Evolutionary conservation across 2,888 invertebrate species (phyloP), one percentile per base, ranked within the genome.

Genomic region (Phaonia tiefii): DNA sequence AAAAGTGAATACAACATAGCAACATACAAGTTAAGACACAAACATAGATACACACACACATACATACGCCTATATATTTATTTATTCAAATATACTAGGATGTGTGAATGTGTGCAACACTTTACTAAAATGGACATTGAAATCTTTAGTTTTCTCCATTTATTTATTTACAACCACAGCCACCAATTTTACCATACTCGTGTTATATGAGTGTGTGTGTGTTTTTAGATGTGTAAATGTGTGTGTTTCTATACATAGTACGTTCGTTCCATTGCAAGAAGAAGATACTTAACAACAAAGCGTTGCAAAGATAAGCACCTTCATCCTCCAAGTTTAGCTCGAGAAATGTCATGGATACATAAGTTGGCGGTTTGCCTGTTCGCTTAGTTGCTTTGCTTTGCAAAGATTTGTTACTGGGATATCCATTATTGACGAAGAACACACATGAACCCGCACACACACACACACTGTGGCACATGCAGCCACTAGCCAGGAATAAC

Each of bases 351-450:
- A 84, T 82, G 85, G 87, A 87, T 87, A 87, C 86, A 83, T 69
- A 39, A 63, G 39, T 69, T 54, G 42, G 42, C 11, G 25, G 46
- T 15, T 20, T 31, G 31, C 22, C 22, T 44, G 60, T 31, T 39
- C 42, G 22, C 20, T 17, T 44, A 63, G 63, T 65, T 85, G 85
- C 84, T 84, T 84, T 87, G 86, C 86, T 85, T 85, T 85, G 85
- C 85, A 84, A 84, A 86, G 88, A 87, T 86, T 87, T 86, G 84
- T 84, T 86, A 84, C 84, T 82, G 17, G 75, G 67, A 80, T 82
- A 77, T 79, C 63, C 75, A 80, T 73, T 79, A 83, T 76, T 71
- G 76, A 74, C 54, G 51, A 78, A 51, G 51, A 46, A 78, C 66
- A 42, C 46, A 63, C 51, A 58, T 39, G 44, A 46, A 71, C 10